These are phyloP conservation scores for Peromyscus maniculatus DNA, from an alignment of 2,113 vertebrate species.

Conservation along the genomic window DNA sequence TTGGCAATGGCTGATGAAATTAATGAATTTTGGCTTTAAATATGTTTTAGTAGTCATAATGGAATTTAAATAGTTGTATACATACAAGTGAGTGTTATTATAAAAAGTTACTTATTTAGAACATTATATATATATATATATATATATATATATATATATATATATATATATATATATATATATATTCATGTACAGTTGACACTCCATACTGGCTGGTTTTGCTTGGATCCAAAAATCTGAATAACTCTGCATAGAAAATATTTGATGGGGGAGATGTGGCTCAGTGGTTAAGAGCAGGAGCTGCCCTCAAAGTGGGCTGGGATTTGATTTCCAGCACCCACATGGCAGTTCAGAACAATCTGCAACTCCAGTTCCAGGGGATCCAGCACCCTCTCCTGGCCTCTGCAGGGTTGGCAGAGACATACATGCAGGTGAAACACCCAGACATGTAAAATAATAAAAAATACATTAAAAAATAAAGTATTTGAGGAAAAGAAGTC, in stretches of 20 bases:
- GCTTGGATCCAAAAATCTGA: background rate
- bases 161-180: background rate
- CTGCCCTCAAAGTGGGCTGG: background rate
- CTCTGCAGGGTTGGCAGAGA: background rate
- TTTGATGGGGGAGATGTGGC: background rate
- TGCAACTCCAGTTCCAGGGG: background rate
- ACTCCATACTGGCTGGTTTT: background rate
- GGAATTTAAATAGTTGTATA: background rate
- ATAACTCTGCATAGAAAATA: background rate
- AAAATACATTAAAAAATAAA: background rate
- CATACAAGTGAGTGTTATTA: background rate
- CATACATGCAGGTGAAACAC: background rate
- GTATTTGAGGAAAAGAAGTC: background rate
- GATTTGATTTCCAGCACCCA: too few species aligned
- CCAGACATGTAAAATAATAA: background rate
- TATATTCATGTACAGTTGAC: background rate
- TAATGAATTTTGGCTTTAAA: background rate
- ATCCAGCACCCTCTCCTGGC: background rate
- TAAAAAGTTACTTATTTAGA: background rate
- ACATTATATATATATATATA: too few species aligned
- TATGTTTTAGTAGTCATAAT: background rate
- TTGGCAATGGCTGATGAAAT: background rate
- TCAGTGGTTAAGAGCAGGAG: background rate
- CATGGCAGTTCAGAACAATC: background rate
- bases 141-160: background rate